A percentile compares a stretch with the other conserved stretches of the same genome.
Evolutionary conservation across 2,797 vertebrate species (phyloP).

Genomic region (Enteromius afrohamiltoni): DNA sequence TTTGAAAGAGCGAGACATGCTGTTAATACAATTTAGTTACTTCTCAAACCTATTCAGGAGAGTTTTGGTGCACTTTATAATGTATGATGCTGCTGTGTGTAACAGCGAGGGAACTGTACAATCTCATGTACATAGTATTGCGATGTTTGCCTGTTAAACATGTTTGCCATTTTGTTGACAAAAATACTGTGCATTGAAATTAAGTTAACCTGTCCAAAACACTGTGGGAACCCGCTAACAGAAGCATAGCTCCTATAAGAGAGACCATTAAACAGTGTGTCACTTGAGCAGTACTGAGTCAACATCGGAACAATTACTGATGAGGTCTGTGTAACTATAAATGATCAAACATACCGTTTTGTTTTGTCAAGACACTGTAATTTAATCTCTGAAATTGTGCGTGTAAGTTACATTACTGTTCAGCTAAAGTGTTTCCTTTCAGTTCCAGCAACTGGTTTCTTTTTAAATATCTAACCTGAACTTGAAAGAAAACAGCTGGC

Average conservation of each 20-base stretch:
- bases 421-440: not conserved
- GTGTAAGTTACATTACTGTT: not conserved
- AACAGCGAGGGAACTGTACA: not conserved
- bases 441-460: not conserved
- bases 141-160: not conserved
- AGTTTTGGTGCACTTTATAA: conserved; percentile 17
- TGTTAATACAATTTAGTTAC: not conserved
- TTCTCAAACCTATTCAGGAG: conserved; percentile 1
- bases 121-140: not conserved
- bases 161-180: conserved; percentile 1
- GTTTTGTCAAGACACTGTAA: not conserved
- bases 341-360: not conserved
- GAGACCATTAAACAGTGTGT: not conserved
- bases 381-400: not conserved
- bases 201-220: conserved; percentile 16
- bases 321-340: not conserved
- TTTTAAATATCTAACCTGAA: not conserved
- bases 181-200: not conserved
- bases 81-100: conserved; percentile 2
- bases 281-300: not conserved
- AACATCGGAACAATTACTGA: not conserved
- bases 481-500: not conserved
- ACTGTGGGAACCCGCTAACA: conserved; percentile 18
- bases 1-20: not conserved
- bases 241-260: not conserved